Evolutionary conservation across 2,113 vertebrate genomes (phyloP).

Genomic region (Canis aureus): DNA sequence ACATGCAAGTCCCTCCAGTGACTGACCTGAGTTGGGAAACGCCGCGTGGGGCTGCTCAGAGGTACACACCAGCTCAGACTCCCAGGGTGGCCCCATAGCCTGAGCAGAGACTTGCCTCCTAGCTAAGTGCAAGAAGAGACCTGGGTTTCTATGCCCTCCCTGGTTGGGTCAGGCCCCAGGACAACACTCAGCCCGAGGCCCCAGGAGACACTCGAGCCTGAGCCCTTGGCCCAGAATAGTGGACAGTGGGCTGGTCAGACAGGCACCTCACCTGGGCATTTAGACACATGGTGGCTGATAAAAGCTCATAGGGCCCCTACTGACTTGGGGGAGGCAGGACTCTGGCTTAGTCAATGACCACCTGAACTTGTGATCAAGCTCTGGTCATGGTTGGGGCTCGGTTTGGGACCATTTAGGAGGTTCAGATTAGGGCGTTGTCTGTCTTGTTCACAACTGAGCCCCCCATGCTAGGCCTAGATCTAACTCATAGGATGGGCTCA

Average conservation of each 20-base stretch:
- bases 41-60: not conserved
- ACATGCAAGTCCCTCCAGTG: not conserved
- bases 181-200: not conserved
- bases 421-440: not conserved
- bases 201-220: not conserved
- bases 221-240: not conserved
- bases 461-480: not conserved
- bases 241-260: not conserved
- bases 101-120: not conserved
- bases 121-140: not conserved
- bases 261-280: not conserved
- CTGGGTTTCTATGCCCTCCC: not conserved
- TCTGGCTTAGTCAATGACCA: not conserved
- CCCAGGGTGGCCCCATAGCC: not conserved
- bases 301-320: not conserved
- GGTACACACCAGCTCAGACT: not conserved
- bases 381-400: not conserved
- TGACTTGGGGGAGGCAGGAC: accelerated
- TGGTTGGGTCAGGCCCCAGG: not conserved
- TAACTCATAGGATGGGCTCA: not conserved
- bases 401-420: not conserved
- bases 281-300: accelerated
- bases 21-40: not conserved
- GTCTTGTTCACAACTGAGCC: not conserved
- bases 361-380: not conserved